These are phyloP conservation scores for Formica exsecta DNA, from an alignment of 1,140 invertebrate species.

Conservation along the genomic window DNA sequence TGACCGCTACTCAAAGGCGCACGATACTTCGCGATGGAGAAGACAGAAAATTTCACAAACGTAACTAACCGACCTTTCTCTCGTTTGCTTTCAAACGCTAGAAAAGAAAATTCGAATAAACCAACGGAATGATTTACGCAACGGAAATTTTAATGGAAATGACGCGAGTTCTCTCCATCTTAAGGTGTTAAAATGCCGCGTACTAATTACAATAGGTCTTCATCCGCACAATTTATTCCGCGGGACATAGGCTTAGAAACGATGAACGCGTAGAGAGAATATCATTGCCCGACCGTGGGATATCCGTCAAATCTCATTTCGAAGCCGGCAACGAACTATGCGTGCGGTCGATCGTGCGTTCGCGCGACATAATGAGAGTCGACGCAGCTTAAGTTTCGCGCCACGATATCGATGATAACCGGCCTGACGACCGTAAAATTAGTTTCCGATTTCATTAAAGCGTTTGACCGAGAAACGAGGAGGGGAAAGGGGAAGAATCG, in stretches of 20 bases:
- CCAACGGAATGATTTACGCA: slow-evolving; percentile 14
- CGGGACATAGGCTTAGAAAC: not conserved
- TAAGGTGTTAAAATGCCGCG: slow-evolving; percentile 40
- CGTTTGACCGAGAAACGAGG: not conserved
- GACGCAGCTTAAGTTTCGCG: slow-evolving; percentile 37
- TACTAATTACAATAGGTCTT: slow-evolving; percentile 19
- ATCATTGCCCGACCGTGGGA: not conserved
- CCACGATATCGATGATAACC: slow-evolving; percentile 40
- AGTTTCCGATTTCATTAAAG: slow-evolving; percentile 53
- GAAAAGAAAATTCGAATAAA: not conserved
- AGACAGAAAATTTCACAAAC: slow-evolving; percentile 31
- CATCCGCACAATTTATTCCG: not conserved
- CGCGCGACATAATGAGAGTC: slow-evolving; percentile 24
- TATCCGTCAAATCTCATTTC: slow-evolving; percentile 39
- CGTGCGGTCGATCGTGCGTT: not conserved
- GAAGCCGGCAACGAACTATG: not conserved
- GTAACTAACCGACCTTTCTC: slow-evolving; percentile 26
- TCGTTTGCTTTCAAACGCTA: slow-evolving; percentile 17
- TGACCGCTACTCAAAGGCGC: slow-evolving; percentile 45
- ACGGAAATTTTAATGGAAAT: slow-evolving; percentile 22
- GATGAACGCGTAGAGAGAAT: not conserved
- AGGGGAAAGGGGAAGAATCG: not conserved
- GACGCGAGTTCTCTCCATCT: slow-evolving; percentile 33
- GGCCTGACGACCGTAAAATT: slow-evolving; percentile 56
- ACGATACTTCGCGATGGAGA: not conserved